These are phyloP conservation scores for Amphimallon solstitiale DNA, from an alignment of 2,888 invertebrate species.

Conservation along the genomic window DNA sequence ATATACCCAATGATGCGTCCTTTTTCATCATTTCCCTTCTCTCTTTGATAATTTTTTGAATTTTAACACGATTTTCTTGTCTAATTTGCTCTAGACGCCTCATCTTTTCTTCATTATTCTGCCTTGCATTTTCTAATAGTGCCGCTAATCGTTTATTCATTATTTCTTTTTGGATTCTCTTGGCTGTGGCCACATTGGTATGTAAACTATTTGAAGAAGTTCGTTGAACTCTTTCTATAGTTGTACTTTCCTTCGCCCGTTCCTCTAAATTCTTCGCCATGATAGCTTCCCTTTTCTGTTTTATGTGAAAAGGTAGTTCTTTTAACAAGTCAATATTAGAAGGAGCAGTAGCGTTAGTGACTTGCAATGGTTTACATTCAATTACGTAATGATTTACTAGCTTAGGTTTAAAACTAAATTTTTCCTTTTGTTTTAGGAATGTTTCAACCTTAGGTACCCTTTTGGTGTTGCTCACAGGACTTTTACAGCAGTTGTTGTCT, in stretches of 20 bases:
- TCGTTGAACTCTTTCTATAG: neutral
- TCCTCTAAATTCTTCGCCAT: neutral
- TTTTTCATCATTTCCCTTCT: conserved; percentile 40
- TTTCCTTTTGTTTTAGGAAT: neutral
- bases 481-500: neutral
- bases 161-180: conserved; percentile 1
- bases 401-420: neutral
- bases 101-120: conserved; percentile 25
- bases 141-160: neutral
- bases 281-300: neutral
- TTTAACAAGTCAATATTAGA: conserved; percentile 30
- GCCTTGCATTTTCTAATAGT: conserved; percentile 9
- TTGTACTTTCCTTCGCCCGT: neutral
- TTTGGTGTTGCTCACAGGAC: neutral
- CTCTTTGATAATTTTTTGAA: conserved; percentile 34
- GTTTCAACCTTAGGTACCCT: neutral
- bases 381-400: neutral
- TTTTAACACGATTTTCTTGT: conserved; percentile 34
- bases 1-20: conserved; percentile 53
- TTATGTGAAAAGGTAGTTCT: conserved; percentile 15
- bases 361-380: neutral
- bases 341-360: neutral
- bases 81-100: conserved; percentile 33
- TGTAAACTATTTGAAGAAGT: neutral
- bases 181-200: neutral